Percentiles rank a stretch among this genome's conserved stretches.
phyloP scores from a whole-genome alignment of 2,888 invertebrate genomes.

The Omphaloscelis lunosa region DNA sequence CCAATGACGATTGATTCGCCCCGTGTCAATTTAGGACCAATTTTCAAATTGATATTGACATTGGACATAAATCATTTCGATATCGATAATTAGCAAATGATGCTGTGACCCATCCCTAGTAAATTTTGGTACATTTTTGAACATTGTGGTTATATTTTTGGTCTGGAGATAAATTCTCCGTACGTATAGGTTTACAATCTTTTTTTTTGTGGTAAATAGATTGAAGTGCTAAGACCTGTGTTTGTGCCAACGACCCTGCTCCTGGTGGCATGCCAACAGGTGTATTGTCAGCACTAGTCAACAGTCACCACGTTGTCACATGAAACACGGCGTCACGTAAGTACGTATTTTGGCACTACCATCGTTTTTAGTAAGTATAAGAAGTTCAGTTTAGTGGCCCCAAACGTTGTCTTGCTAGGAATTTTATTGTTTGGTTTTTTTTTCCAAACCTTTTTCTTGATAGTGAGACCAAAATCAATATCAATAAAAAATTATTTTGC shows the following conservation, averaged over 20 bases:
- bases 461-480: neutral
- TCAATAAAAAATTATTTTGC: too few species aligned
- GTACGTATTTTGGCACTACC: neutral
- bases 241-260: slow-evolving; percentile 23
- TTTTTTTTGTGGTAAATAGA: too few species aligned
- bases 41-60: neutral
- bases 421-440: neutral
- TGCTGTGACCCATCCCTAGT: neutral
- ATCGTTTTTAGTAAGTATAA: neutral
- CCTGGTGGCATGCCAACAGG: slow-evolving; percentile 60
- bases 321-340: neutral
- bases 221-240: slow-evolving; percentile 28
- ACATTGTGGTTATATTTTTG: neutral
- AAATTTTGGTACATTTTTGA: neutral
- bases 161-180: neutral
- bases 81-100: slow-evolving; percentile 30
- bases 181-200: neutral
- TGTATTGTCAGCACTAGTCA: slow-evolving; percentile 19
- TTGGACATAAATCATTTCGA: slow-evolving; percentile 3
- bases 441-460: neutral
- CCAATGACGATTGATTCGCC: slow-evolving; percentile 36
- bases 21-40: slow-evolving; percentile 28
- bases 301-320: neutral
- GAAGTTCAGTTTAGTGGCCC: neutral
- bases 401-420: too few species aligned